Base-by-base conservation (phyloP, 2,113 vertebrate species). In the Natator depressus region DNA sequence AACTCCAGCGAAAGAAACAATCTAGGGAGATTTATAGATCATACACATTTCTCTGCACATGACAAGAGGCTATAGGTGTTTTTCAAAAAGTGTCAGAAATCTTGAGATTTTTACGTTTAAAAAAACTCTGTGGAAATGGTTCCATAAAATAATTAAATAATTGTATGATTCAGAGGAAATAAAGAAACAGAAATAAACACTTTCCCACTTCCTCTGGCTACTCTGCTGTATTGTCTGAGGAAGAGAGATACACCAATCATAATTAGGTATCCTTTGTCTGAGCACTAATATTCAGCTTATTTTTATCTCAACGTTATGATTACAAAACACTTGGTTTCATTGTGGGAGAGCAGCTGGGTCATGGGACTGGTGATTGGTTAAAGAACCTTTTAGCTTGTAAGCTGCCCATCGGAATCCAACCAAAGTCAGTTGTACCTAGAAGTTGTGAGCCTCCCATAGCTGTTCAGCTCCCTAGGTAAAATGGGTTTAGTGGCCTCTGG, bases 21-120 rank as follows among this genome's bases (percentile, higher is more conserved):
- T 84, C 82, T 80, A 80, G 89, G 87, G 69, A 95, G 89, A 20
- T 94, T 93, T 95, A 42, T 96, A 89, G 96, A 97, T 97, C 97
- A 89, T 91, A 51, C 84, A 89, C 85, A 87, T 96, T 96, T 24
- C 80, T 69, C 93, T 51, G 2, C 25, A 84, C 59, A 16, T 84
- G 65, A 72, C 72, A 86, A 88, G 89, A 97, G 80, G 22, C 83
- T 96, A 85, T 84, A 93, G 84, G 75, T 93, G 96, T 82, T 95
- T 80, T 93, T 54, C 90, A 59, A 92, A 59, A 93, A 89, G 47
- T n/a, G 78, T 62, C 94, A 90, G 89, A 97, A 94, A 92, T 31
- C 86, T 65, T 76, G 80, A 72, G 91, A 57, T 88, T 90, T 93
- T 94, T 89, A 50, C 88, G 29, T 20, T 46, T 24, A 1, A 38